Evolutionary conservation across 1,140 invertebrate species (phyloP), one percentile per base, ranked within the genome.

Genomic region (Drosophila bocki): DNA sequence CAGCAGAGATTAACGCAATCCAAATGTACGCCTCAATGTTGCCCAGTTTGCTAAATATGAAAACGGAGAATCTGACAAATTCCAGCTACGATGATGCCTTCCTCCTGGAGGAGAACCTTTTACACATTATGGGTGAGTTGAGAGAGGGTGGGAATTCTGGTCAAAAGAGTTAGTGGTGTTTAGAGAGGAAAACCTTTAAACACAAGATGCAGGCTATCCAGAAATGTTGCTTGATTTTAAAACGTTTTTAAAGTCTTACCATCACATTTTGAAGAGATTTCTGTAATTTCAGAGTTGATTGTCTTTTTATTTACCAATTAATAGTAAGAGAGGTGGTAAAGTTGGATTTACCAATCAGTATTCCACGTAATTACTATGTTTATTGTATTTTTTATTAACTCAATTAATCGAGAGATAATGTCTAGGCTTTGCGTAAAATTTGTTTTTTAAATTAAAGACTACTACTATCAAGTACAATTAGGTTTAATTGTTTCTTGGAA

Each of bases 101-200:
- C 12, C 74, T 90, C 0, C 67, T 92, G 32, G 91, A 92, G 74
- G 91, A 92, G 35, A 92, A 92, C 59, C 69, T 92, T n/a, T 35
- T 92, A 19, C 91, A 91, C 22, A 92, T 92, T 61, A 92, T 92
- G 78, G 91, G 91, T 92, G 78, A 92, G 91, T 91, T 26, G 7
- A 9, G 19, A n/a, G 4, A 3, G 15, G 29, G 4, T 8, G 7
- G 12, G 17, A 39, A 37, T 12, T 32, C 0, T 32, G 0, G 9
- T 1, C 48, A 17, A 29, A 26, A 22, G 22, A 22, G 22, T 22
- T 22, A 22, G 22, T 22, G 22, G 22, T 22, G 22, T 22, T 22
- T 22, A 22, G 1, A 22, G 22, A 22, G 48, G 12, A 42, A 42
- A 48, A 0, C 22, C 13, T 8, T 48, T 15, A 26, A 7, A 15